Evolutionary conservation across 2,797 vertebrate genomes (phyloP).

Genomic region (Gadopsis marmoratus): DNA sequence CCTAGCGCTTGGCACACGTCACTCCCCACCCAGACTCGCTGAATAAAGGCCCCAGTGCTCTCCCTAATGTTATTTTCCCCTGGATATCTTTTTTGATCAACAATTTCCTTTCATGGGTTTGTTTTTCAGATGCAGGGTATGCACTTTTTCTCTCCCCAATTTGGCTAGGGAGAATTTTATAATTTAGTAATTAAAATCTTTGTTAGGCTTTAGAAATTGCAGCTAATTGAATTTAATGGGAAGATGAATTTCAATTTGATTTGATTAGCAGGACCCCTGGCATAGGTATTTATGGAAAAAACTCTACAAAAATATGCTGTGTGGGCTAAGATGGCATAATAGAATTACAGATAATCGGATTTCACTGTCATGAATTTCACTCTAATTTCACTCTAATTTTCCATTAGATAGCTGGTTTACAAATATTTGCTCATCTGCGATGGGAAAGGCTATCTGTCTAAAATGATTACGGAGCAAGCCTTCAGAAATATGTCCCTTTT

Average conservation of each 20-base stretch:
- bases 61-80: conserved; percentile 88
- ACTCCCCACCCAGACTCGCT: conserved; percentile 85
- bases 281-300: conserved; percentile 99
- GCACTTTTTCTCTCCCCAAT: conserved; percentile 98
- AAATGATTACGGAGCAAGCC: conserved; percentile 95
- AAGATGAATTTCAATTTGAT: conserved; percentile 99
- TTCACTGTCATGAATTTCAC: conserved; percentile 99
- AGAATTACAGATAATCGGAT: conserved; percentile 99
- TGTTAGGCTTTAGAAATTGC: conserved; percentile 99
- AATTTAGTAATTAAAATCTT: conserved; percentile 99
- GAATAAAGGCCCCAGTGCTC: conserved; percentile 85
- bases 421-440: conserved; percentile 99
- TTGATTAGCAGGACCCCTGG: conserved; percentile 99
- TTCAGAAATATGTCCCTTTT: conserved; percentile 89
- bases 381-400: conserved; percentile 99
- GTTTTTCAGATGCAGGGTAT: conserved; percentile 91
- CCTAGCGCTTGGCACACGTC: conserved; percentile 85
- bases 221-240: conserved; percentile 99
- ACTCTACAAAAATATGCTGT: conserved; percentile 99
- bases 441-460: conserved; percentile 99
- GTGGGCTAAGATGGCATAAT: conserved; percentile 99
- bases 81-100: conserved; percentile 91
- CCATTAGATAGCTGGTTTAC: conserved; percentile 99
- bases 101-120: conserved; percentile 94
- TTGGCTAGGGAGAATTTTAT: conserved; percentile 99